Evolutionary conservation across 2,888 invertebrate species (phyloP), one percentile per base, ranked within the genome.

Genomic region (Cerceris ruficornis): DNA sequence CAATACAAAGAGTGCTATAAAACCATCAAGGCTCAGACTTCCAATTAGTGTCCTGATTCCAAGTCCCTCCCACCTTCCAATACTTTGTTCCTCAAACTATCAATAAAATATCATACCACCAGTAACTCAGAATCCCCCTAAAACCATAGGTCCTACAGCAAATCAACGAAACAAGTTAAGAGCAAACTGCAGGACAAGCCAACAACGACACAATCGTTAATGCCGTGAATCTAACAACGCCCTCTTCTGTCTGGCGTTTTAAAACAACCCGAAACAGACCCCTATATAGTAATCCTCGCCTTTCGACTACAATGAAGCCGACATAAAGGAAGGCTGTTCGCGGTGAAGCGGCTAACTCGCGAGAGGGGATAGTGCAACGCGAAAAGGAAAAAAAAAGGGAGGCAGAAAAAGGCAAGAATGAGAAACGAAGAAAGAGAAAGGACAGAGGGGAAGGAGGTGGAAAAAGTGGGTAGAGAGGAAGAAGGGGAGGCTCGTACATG

Each of bases 401-500:
- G 15, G 14, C 54, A 14, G 17, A 50, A 60, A 60, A 52, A 64
- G 49, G 46, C 41, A 60, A 55, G n/a, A 43, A 50, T 17, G 64
- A 61, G 55, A 28, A 62, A 66, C 61, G 42, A 13, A 41, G 49
- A 69, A 50, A n/a, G 49, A 49, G 60, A 66, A 58, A 64, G 59
- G 68, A 69, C 50, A 76, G 58, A 49, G 67, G 46, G 59, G 66
- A 58, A 64, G 52, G 42, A 57, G 76, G 81, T 78, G 64, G 68
- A 75, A 69, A 52, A 58, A 70, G 77, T 65, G 69, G 75, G 80
- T 73, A 68, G 72, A 69, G 82, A 78, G 70, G 83, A 80, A 82
- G 86, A 82, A 84, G 85, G 85, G 86, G 83, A 87, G 89, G 88
- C 88, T 92, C 89, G 91, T 90, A 91, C 90, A 80, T 83, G 87